Evolutionary conservation across 2,113 vertebrate genomes (phyloP).

Genomic region (Synodontis membranacea): DNA sequence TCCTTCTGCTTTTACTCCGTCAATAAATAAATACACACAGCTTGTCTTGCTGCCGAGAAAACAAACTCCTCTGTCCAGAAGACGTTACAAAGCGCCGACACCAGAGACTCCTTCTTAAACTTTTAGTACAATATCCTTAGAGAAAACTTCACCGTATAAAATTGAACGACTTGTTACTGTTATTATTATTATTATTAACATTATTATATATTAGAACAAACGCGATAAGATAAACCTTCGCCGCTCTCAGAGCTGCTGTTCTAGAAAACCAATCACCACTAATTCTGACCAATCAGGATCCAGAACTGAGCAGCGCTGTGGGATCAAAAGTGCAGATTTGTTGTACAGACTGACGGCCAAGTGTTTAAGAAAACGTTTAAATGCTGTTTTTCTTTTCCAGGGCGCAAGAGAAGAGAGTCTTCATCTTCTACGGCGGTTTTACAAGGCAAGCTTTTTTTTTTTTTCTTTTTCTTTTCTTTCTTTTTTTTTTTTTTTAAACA

Average conservation of each 20-base stretch:
- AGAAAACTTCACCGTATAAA: neutral
- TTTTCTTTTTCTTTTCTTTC: neutral
- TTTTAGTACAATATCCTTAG: too few relatives aligned
- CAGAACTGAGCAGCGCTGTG: neutral
- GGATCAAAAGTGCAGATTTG: neutral
- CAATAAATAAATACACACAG: neutral
- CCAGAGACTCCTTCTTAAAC: neutral
- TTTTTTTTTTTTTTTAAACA: neutral
- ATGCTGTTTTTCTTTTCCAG: slow-evolving; percentile 65
- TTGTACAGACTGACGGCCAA: neutral
- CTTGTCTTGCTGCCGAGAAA: neutral
- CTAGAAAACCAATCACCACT: neutral
- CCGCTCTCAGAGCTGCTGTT: neutral
- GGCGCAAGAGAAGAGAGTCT: slow-evolving; percentile 95
- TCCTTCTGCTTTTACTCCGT: neutral
- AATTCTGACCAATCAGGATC: neutral
- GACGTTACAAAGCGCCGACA: neutral
- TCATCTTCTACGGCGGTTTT: slow-evolving; percentile 88
- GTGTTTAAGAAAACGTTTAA: neutral
- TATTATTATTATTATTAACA: too few relatives aligned
- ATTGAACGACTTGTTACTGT: too few relatives aligned
- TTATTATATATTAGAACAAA: neutral
- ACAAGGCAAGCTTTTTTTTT: slow-evolving; percentile 77
- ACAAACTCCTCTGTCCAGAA: neutral
- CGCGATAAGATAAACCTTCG: neutral